Evolutionary conservation across 2,888 invertebrate species (phyloP).

Genomic region (Gryllus longicercus): DNA sequence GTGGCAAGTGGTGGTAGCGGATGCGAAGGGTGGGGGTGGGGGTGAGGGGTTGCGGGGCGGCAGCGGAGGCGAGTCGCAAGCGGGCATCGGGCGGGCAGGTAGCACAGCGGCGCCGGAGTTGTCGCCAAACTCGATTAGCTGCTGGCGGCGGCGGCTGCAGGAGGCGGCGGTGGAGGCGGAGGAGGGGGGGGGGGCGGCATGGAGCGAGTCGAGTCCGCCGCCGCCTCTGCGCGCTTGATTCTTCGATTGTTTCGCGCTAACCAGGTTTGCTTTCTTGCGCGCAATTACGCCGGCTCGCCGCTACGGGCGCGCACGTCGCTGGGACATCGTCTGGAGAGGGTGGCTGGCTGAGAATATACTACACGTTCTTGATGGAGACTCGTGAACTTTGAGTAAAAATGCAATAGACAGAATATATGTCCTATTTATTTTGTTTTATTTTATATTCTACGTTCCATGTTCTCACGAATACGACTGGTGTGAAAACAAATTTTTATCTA

Average conservation of each 20-base stretch:
- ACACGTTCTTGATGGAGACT: too few relatives aligned
- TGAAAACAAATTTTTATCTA: too few relatives aligned
- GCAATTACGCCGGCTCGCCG: neutral
- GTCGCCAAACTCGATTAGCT: too few relatives aligned
- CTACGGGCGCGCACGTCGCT: too few relatives aligned
- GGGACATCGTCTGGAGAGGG: neutral
- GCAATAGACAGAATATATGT: too few relatives aligned
- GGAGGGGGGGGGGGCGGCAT: neutral
- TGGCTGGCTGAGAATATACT: neutral
- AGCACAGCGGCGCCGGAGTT: neutral
- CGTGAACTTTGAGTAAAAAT: too few relatives aligned
- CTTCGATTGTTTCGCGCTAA: conserved; percentile 10
- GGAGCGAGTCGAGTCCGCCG: neutral
- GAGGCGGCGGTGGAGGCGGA: neutral
- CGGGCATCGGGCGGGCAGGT: neutral
- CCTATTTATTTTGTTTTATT: too few relatives aligned
- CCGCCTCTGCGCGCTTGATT: neutral
- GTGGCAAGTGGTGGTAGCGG: neutral
- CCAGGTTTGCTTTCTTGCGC: neutral
- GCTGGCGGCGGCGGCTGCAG: too few relatives aligned
- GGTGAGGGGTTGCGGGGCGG: too few relatives aligned
- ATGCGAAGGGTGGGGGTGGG: neutral
- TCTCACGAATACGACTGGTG: too few relatives aligned
- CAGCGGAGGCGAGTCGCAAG: neutral
- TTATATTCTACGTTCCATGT: too few relatives aligned